A percentile compares a stretch with the other conserved stretches of the same genome.
Evolutionary conservation across 1,140 invertebrate species (phyloP).

Genomic region (Cydia amplana): DNA sequence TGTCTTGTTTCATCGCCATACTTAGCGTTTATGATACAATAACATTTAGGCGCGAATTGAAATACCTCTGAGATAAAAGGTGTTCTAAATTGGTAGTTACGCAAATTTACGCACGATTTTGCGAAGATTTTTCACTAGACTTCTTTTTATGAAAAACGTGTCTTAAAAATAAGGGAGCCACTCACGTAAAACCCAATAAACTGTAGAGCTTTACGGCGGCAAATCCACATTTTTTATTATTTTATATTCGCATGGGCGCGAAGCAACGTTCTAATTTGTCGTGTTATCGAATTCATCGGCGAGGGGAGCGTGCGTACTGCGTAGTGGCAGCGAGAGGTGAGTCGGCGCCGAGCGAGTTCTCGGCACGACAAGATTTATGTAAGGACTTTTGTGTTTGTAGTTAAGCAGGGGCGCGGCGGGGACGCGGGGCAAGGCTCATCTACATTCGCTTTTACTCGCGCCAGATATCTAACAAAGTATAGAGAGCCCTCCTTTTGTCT

Average conservation of each 20-base stretch:
- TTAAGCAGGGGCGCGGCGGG: conserved; percentile 66
- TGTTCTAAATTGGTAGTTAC: conserved; percentile 26
- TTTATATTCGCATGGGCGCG: conserved; percentile 44
- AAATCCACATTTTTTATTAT: conserved; percentile 55
- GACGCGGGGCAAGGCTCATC: conserved; percentile 65
- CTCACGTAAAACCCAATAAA: conserved; percentile 48
- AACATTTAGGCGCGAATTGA: conserved; percentile 19
- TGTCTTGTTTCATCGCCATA: background rate
- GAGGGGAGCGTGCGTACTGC: conserved; percentile 59
- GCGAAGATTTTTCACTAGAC: conserved; percentile 31
- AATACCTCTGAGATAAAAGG: conserved; percentile 14
- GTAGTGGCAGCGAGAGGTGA: conserved; percentile 67
- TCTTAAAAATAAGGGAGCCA: conserved; percentile 52
- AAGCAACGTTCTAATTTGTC: conserved; percentile 64
- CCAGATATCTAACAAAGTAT: conserved; percentile 72
- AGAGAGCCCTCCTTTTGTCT: conserved; percentile 68
- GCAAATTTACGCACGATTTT: conserved; percentile 28
- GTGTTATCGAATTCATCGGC: conserved; percentile 65
- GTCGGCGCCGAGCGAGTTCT: conserved; percentile 66
- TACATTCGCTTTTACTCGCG: conserved; percentile 74
- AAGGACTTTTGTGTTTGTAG: conserved; percentile 80
- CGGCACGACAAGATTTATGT: conserved; percentile 79
- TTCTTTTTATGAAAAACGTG: conserved; percentile 40
- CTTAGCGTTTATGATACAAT: background rate
- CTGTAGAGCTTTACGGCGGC: conserved; percentile 46